Percentiles rank a stretch among this genome's conserved stretches.
phyloP scores from a whole-genome alignment of 2,113 vertebrate species.

The Podocnemis expansa region DNA sequence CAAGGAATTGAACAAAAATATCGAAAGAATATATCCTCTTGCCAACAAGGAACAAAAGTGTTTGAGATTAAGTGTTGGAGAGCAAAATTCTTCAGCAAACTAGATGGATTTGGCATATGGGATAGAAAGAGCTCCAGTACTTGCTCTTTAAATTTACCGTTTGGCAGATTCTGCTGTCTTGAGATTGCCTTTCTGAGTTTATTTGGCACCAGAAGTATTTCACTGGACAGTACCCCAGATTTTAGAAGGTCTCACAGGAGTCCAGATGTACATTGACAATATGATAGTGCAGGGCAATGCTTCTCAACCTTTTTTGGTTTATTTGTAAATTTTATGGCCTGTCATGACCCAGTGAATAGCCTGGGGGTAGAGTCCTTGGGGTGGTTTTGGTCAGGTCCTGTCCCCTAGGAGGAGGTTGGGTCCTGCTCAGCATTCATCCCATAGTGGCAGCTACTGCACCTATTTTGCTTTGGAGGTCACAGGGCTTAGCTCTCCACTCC shows the following conservation, averaged over 20 bases:
- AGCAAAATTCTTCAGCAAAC: background rate
- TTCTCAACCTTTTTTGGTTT: background rate
- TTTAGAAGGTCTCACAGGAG: background rate
- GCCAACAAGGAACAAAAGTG: background rate
- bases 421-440: background rate
- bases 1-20: background rate
- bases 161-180: background rate
- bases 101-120: background rate
- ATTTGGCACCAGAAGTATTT: background rate
- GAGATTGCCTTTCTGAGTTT: background rate
- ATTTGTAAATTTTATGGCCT: background rate
- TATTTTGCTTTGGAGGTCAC: background rate
- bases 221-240: accelerated
- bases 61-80: conserved; percentile 7
- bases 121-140: background rate
- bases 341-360: background rate
- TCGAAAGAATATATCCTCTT: background rate
- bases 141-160: background rate
- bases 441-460: background rate
- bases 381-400: background rate
- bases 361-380: background rate
- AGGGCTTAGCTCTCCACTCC: background rate
- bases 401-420: background rate
- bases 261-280: background rate
- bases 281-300: background rate